Percentiles rank a stretch among this genome's conserved stretches.
phyloP scores from a whole-genome alignment of 2,797 vertebrate genomes.

The Adrianichthys oophorus region DNA sequence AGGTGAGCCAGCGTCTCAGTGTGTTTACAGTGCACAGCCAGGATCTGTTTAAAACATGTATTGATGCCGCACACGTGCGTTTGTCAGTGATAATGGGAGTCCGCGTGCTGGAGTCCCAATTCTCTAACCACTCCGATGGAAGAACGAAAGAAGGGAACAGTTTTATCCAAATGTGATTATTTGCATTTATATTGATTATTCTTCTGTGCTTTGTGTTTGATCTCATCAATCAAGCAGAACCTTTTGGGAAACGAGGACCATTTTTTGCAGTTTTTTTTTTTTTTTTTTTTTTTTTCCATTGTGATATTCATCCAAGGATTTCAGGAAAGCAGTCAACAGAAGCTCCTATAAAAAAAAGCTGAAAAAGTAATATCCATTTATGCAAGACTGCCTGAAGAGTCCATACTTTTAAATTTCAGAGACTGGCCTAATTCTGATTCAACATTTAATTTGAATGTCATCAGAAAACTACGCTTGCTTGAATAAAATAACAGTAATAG shows the following conservation, averaged over 20 bases:
- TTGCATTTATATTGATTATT: constrained; percentile 46
- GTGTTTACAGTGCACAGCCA: constrained; percentile 51
- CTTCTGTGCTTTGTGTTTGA: constrained; percentile 44
- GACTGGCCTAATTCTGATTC: constrained; percentile 19
- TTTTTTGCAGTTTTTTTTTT: constrained; percentile 10
- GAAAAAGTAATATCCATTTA: constrained; percentile 33
- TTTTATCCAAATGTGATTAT: constrained; percentile 55
- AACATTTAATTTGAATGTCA: not conserved
- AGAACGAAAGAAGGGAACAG: constrained; percentile 31
- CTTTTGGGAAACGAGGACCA: constrained; percentile 23
- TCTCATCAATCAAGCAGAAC: constrained; percentile 53
- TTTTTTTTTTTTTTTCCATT: not conserved
- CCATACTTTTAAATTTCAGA: constrained; percentile 10
- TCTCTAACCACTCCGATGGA: constrained; percentile 41
- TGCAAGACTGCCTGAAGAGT: constrained; percentile 36
- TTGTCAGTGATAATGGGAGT: constrained; percentile 53
- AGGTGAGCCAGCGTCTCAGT: constrained; percentile 51
- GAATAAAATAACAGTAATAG: not conserved
- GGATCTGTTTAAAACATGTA: constrained; percentile 54
- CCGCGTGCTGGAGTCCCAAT: constrained; percentile 47
- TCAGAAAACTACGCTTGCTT: not conserved
- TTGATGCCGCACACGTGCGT: constrained; percentile 41
- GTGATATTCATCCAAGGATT: constrained; percentile 30
- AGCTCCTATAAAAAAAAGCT: constrained; percentile 27
- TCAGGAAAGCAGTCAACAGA: constrained; percentile 25